Evolutionary conservation across 1,140 invertebrate species (phyloP), one percentile per base, ranked within the genome.

Genomic region (Bradysia coprophila): DNA sequence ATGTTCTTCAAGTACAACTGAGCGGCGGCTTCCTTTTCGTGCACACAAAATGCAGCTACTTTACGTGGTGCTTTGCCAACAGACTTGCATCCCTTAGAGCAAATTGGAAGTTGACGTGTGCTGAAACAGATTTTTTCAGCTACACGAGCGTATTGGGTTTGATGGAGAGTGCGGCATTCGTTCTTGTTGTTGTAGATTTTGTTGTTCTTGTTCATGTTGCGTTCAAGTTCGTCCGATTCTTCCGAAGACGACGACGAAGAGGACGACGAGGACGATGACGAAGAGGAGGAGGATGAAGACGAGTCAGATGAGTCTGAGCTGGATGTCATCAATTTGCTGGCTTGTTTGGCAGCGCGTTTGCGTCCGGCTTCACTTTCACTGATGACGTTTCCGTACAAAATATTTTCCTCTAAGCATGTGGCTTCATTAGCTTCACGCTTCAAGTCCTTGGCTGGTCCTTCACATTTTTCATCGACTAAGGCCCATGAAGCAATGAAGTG

Each of bases 401-500:
- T 40, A 13, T 56, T 48, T 24, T 56, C 48, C 0, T 45, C 47
- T 34, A 58, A 43, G 52, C 71, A 75, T 0, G 57, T 50, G 13
- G 51, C 47, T 28, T 63, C 42, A 23, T 64, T 44, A 8, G 61
- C 57, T 22, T 64, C 43, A 16, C 57, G 44, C 44, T 62, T 51
- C 19, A 59, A 48, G 45, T 63, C 45, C 36, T 60, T 44, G 4
- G 54, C 57, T 38, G 11, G 16, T 55, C 51, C 8, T 55, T 56
- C 24, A 67, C 54, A 47, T 51, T 53, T 18, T 8, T 55, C 56
- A 2, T 62, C 56, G 1, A 56, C 54, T 9, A 78, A 43, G 22
- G 70, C 62, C 53, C 71, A 80, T 3, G 65, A 59, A 1, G 67
- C 66, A 4, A 57, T 60, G 44, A 76, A 79, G 18, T 63, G 51